Conservation (phyloP, 2,113 vertebrate species). For the Toxotes chatareus region DNA sequence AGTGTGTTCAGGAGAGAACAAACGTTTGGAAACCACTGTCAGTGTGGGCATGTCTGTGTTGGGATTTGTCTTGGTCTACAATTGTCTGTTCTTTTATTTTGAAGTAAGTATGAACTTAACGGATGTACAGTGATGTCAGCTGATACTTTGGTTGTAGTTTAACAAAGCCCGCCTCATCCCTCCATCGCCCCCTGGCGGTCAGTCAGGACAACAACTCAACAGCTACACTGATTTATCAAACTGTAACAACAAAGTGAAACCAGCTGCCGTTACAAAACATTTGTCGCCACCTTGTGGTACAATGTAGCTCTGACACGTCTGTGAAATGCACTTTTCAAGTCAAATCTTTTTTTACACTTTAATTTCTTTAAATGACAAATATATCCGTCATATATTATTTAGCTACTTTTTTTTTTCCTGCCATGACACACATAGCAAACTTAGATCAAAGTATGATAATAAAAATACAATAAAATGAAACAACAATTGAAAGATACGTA, state of each 20-base stretch:
- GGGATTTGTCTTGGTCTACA: not conserved
- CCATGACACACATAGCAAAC: too few relatives aligned
- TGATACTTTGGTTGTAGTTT: not conserved
- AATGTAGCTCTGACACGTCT: fast-evolving
- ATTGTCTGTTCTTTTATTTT: slow-evolving; percentile 39
- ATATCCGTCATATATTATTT: not conserved
- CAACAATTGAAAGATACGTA: too few relatives aligned
- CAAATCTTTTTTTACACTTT: not conserved
- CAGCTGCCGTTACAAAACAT: slow-evolving; percentile 17
- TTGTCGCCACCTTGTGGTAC: slow-evolving; percentile 40
- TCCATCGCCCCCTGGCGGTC: slow-evolving; percentile 31
- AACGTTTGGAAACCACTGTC: too few relatives aligned
- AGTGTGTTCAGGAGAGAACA: too few relatives aligned
- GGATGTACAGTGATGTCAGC: not conserved
- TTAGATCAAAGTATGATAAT: too few relatives aligned
- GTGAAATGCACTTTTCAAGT: not conserved
- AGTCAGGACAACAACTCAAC: slow-evolving; percentile 2
- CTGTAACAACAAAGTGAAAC: slow-evolving; percentile 26
- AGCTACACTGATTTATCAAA: slow-evolving; percentile 19
- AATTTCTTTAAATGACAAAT: not conserved
- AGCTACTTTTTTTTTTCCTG: not conserved
- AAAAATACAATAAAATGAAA: too few relatives aligned
- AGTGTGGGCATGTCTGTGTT: too few relatives aligned
- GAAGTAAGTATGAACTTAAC: not conserved
- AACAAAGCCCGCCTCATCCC: slow-evolving; percentile 21